Conservation (phyloP, 2,797 vertebrate species). For the Sebastes itinus region DNA sequence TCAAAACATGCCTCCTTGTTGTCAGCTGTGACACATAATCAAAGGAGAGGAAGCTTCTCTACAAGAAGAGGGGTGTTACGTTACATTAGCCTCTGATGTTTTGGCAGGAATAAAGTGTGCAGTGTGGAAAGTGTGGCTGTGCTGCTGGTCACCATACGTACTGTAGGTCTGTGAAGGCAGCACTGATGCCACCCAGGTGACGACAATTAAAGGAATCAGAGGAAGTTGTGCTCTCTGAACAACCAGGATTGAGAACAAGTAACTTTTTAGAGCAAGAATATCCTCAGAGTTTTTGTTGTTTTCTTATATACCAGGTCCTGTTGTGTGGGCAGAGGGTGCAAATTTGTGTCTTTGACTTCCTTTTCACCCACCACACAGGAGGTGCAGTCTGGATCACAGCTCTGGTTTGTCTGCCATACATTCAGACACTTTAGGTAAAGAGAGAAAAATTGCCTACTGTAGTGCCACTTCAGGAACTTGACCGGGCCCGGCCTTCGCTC, state of each 20-base stretch:
- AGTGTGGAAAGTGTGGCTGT: not conserved
- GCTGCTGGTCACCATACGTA: conserved; percentile 21
- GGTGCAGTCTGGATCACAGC: conserved; percentile 4
- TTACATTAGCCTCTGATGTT: conserved; percentile 30
- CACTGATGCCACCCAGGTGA: conserved; percentile 6
- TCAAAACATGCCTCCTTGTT: conserved; percentile 51
- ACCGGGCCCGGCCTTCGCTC: conserved; percentile 50
- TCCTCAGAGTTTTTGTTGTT: not conserved
- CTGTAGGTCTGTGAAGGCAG: conserved; percentile 22
- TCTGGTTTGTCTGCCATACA: conserved; percentile 52
- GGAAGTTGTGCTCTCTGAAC: not conserved
- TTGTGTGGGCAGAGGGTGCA: not conserved
- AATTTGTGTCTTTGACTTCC: conserved; percentile 21
- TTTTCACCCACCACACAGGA: not conserved
- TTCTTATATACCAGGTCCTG: not conserved
- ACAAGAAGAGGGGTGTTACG: conserved; percentile 16
- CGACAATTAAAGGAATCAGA: not conserved
- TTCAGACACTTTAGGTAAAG: conserved; percentile 63
- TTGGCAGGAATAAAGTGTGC: conserved; percentile 5
- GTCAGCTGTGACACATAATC: conserved; percentile 60
- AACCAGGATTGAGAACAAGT: not conserved
- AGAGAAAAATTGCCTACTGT: conserved; percentile 61
- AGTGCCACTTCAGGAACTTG: conserved; percentile 71
- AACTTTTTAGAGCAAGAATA: not conserved
- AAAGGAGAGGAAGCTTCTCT: conserved; percentile 30